Evolutionary conservation across 1,140 invertebrate genomes (phyloP), one percentile per base, ranked within the genome.

Genomic region (Conopomorpha cramerella): DNA sequence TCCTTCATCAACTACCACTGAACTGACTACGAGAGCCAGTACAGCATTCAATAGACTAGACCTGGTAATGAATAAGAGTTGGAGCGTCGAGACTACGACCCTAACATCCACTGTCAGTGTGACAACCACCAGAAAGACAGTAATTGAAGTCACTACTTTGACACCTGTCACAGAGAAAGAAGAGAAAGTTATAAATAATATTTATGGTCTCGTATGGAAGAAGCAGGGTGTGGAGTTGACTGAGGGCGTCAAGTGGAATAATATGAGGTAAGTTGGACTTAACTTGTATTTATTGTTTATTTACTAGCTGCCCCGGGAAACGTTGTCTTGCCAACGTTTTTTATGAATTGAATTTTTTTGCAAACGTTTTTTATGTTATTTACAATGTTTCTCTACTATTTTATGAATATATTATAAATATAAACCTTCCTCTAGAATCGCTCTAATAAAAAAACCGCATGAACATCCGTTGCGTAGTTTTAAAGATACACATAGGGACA

Each of bases 211-310:
- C 37, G 43, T 48, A 30, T 80, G 78, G 78, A 68, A 60, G 47
- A 79, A 78, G 43, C 63, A 79, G 41, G 73, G 74, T 11, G 72
- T 70, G 42, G 51, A 68, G 11, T 56, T 73, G 42, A 52, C 53
- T 31, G 58, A 72, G 33, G 62, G 63, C 46, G 57, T 78, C 11
- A 63, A 66, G 30, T 72, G 59, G 56, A 49, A 60, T 15, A 79
- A 78, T 54, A 58, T 71, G 51, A 78, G 74, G 77, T 77, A 50
- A 67, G 45, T n/a, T n/a, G n/a, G n/a, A n/a, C n/a, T n/a, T n/a
- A n/a, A n/a, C n/a, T n/a, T n/a, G n/a, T n/a, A n/a, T n/a, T n/a
- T n/a, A n/a, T n/a, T n/a, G n/a, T n/a, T n/a, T n/a, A n/a, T n/a
- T n/a, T n/a, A n/a, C n/a, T n/a, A n/a, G n/a, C n/a, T n/a, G n/a